Conservation (phyloP, 1,140 invertebrate genomes). For the Drosophila pandora region DNA sequence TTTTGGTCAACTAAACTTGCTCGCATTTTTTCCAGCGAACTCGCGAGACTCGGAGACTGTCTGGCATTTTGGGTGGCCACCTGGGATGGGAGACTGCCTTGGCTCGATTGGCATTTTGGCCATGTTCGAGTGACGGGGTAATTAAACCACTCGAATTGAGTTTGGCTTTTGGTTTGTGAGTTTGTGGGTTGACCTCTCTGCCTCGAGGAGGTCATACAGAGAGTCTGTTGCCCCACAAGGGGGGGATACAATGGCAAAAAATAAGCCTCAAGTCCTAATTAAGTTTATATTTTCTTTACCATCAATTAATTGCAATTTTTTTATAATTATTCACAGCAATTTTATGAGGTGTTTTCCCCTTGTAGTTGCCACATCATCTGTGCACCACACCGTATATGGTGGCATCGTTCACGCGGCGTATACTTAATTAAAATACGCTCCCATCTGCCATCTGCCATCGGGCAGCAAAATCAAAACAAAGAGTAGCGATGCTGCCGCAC, state of each 20-base stretch:
- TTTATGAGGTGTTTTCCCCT: constrained; percentile 23
- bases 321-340: neutral
- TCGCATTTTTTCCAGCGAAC: constrained; percentile 69
- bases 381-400: constrained; percentile 19
- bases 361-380: constrained; percentile 31
- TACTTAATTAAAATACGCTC: constrained; percentile 71
- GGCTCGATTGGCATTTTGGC: constrained; percentile 57
- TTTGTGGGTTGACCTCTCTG: constrained; percentile 22
- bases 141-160: constrained; percentile 55
- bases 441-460: constrained; percentile 20
- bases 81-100: constrained; percentile 61
- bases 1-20: constrained; percentile 67
- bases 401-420: constrained; percentile 63
- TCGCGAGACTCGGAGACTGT: constrained; percentile 24
- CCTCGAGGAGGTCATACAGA: constrained; percentile 11
- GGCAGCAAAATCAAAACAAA: constrained; percentile 39
- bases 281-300: neutral
- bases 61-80: constrained; percentile 60
- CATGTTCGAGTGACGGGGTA: constrained; percentile 59
- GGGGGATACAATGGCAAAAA: no score
- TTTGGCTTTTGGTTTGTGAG: constrained; percentile 11
- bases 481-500: constrained; percentile 17
- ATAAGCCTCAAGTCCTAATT: neutral
- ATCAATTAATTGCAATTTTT: neutral
- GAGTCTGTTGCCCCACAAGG: constrained; percentile 2